These are phyloP conservation scores for Eupithecia vulgata DNA, from an alignment of 2,888 invertebrate genomes.

Conservation along the genomic window DNA sequence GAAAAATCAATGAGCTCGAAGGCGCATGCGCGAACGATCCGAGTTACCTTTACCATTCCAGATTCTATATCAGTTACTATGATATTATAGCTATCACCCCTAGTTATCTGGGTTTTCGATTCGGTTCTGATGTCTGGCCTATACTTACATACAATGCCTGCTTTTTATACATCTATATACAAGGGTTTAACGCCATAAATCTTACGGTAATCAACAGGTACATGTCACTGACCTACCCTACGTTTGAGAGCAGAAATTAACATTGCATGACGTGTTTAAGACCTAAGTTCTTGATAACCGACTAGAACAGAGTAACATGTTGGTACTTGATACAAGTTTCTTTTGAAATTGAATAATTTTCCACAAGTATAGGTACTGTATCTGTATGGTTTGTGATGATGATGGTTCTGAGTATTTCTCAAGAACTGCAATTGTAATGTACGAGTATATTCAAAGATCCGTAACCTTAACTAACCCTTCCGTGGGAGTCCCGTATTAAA, in stretches of 20 bases:
- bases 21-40: constrained; percentile 73
- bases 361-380: neutral
- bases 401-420: neutral
- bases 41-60: constrained; percentile 48
- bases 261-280: constrained; percentile 31
- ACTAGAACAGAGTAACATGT: neutral
- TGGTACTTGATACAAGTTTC: neutral
- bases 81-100: constrained; percentile 19
- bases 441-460: constrained; percentile 1
- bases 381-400: too few species aligned
- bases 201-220: constrained; percentile 37
- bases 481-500: constrained; percentile 60
- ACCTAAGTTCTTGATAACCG: neutral
- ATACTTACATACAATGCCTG: constrained; percentile 22
- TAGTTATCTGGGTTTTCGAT: constrained; percentile 38
- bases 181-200: constrained; percentile 31
- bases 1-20: constrained; percentile 78
- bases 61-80: constrained; percentile 26
- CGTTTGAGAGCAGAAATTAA: constrained; percentile 30
- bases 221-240: constrained; percentile 42
- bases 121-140: constrained; percentile 21
- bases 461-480: neutral
- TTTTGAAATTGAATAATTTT: neutral
- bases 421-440: too few species aligned
- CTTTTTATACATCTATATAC: constrained; percentile 22